phyloP scores from a whole-genome alignment of 2,888 invertebrate species.

The Protophormia terraenovae region DNA sequence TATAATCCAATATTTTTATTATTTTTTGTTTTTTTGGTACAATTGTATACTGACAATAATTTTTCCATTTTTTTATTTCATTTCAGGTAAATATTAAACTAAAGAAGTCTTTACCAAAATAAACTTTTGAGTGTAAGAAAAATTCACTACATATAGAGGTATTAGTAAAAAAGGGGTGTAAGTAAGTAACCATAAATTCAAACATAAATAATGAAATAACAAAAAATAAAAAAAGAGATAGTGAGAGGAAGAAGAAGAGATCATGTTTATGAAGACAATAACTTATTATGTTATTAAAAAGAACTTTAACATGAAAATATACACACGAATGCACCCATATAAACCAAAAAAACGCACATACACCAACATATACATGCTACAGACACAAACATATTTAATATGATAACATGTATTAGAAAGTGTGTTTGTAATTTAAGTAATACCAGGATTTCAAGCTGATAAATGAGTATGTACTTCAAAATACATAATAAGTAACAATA shows the following conservation, averaged over 20 bases:
- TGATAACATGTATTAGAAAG: not conserved
- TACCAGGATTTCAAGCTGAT: conserved; percentile 48
- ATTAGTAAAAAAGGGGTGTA: not conserved
- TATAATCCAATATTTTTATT: no score
- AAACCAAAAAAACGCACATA: not conserved
- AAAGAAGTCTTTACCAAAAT: not conserved
- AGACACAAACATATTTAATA: not conserved
- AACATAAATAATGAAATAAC: not conserved
- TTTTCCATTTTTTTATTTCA: not conserved
- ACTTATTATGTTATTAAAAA: conserved; percentile 30
- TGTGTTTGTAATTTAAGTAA: conserved; percentile 40
- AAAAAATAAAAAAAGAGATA: not conserved
- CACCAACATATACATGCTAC: not conserved
- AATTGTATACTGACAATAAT: not conserved
- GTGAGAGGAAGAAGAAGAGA: not conserved
- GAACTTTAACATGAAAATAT: not conserved
- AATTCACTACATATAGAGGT: no score
- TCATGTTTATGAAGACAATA: conserved; percentile 24
- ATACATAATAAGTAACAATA: not conserved
- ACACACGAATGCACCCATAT: not conserved
- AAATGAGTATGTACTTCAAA: conserved; percentile 45
- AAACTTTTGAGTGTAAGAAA: not conserved
- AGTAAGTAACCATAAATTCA: not conserved
- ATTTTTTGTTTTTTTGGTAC: not conserved
- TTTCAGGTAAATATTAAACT: conserved; percentile 26